phyloP scores from a whole-genome alignment of 2,888 invertebrate genomes.

The Leucophora obtusa region DNA sequence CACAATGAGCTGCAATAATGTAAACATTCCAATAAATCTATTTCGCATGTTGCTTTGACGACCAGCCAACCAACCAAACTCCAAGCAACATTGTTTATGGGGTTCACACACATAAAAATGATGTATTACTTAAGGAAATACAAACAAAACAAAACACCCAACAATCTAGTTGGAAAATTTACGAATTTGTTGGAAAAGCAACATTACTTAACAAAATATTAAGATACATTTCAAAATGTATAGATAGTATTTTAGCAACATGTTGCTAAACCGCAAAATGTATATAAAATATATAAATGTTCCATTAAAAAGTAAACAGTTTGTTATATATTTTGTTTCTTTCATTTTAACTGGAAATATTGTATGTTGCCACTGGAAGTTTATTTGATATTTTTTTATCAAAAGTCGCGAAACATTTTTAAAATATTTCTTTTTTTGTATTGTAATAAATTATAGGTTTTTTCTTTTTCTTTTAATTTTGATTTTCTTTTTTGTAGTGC shows the following conservation, averaged over 20 bases:
- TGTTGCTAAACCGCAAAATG: neutral
- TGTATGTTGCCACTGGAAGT: neutral
- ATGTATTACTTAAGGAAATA: conserved; percentile 65
- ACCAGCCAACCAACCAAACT: conserved; percentile 29
- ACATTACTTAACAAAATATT: conserved; percentile 30
- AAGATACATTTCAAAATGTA: neutral
- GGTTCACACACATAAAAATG: conserved; percentile 55
- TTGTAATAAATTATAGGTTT: neutral
- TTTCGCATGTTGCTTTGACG: conserved; percentile 69
- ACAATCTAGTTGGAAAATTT: conserved; percentile 47
- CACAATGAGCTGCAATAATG: conserved; percentile 72
- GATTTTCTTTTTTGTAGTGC: conserved; percentile 6
- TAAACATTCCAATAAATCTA: conserved; percentile 75
- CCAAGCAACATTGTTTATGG: conserved; percentile 50
- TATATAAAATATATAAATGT: neutral
- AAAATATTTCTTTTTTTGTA: neutral
- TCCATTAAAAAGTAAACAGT: neutral
- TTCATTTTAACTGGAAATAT: neutral
- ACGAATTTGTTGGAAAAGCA: neutral
- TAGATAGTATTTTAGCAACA: neutral
- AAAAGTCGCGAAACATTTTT: neutral
- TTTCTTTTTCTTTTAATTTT: conserved; percentile 7
- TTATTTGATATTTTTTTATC: neutral
- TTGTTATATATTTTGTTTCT: neutral
- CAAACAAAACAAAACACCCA: conserved; percentile 17